Evolutionary conservation across 2,797 vertebrate species (phyloP), one percentile per base, ranked within the genome.

Genomic region (Oreochromis mossambicus): DNA sequence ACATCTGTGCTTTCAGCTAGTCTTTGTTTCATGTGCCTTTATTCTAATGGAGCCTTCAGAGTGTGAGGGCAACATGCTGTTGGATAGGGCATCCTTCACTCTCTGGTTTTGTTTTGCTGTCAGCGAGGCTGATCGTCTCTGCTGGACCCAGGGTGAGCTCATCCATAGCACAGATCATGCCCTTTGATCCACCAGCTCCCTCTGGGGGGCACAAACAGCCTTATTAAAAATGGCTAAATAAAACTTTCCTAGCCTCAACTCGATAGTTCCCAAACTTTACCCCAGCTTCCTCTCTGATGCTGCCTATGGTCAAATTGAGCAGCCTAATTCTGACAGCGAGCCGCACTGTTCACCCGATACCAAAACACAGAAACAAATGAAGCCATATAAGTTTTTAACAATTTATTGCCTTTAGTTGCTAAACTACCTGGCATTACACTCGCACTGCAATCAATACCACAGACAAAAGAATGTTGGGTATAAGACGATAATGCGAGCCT

Each of bases 161-260:
- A 92, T 93, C 93, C 93, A 93, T 90, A 95, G 92, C 89, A 92
- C 91, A 94, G 92, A 96, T 96, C 96, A 92, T 83, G 92, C 91
- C 91, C 93, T 96, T 95, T 96, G 95, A 96, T 96, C 88, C 90
- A 87, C 81, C 79, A 85, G 87, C 86, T 83, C 91, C 94, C 94
- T 96, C 92, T 92, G 79, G 91, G 91, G 93, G 94, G 87, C 87
- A 95, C 87, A 95, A 92, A 92, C 87, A 89, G 93, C 90, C 94
- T 94, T 95, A 95, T 96, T 96, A 95, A 95, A 95, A 94, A 92
- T 87, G 84, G 91, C 89, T 92, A 95, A 95, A 93, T 94, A 94
- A 95, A 96, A 95, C 94, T 95, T 96, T 95, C 91, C 90, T 76
- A 80, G 91, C 90, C 89, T 95, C 63, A 78, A 94, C 91, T 96